Conservation (phyloP, 2,888 invertebrate genomes). For the Protophormia terraenovae region DNA sequence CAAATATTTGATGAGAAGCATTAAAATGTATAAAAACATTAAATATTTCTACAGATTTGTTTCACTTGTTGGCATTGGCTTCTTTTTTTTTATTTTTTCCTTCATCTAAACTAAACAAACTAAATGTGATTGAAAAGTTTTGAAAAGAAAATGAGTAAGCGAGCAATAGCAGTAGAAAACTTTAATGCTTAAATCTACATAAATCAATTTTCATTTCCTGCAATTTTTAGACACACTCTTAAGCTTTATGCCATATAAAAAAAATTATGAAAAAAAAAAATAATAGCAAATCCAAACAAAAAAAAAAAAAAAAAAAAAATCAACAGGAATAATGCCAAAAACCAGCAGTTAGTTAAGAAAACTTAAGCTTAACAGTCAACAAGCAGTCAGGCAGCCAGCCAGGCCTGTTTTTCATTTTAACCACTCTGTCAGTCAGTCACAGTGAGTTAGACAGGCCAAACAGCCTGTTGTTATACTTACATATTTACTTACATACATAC, state of each 20-base stretch:
- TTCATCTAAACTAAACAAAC: neutral
- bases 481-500: neutral
- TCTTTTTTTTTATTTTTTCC: neutral
- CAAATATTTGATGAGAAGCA: neutral
- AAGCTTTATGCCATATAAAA: slow-evolving; percentile 14
- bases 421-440: slow-evolving; percentile 24
- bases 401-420: slow-evolving; percentile 3
- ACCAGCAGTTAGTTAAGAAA: slow-evolving; percentile 32
- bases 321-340: slow-evolving; percentile 16
- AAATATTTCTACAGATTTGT: slow-evolving; percentile 29
- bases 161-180: slow-evolving; percentile 13
- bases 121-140: slow-evolving; percentile 57
- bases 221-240: slow-evolving; percentile 63
- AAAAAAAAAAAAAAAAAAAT: neutral
- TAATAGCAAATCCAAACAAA: neutral
- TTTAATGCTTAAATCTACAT: slow-evolving; percentile 61
- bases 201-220: slow-evolving; percentile 67
- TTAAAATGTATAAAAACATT: neutral
- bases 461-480: slow-evolving; percentile 16
- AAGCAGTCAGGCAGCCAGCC: slow-evolving; percentile 19
- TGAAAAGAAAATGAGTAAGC: slow-evolving; percentile 40
- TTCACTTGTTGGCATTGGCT: slow-evolving; percentile 1
- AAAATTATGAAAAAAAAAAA: neutral
- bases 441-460: slow-evolving; percentile 35
- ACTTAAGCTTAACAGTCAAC: slow-evolving; percentile 25